Conservation (phyloP, 2,888 invertebrate genomes). For the Chrysopilus asiliformis region DNA sequence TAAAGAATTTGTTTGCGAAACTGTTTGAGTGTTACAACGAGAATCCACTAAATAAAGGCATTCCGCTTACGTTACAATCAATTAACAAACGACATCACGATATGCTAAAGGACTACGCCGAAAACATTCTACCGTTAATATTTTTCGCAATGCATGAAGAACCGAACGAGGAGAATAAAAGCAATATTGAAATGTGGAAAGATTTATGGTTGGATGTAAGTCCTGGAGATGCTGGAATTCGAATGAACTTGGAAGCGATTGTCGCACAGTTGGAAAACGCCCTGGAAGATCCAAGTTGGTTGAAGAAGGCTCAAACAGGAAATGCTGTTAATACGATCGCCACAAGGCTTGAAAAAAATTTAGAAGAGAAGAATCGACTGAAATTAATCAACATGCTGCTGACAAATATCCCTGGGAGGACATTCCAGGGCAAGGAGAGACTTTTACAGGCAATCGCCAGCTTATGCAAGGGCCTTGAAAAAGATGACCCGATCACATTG, state of each 20-base stretch:
- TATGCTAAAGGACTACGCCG: constrained; percentile 62
- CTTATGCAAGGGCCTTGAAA: constrained; percentile 43
- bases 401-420: constrained; percentile 63
- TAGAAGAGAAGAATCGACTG: constrained; percentile 50
- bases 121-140: constrained; percentile 62
- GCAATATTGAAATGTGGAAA: constrained; percentile 61
- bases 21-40: constrained; percentile 48
- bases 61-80: constrained; percentile 63
- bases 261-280: constrained; percentile 54
- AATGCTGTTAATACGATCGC: constrained; percentile 71
- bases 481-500: constrained; percentile 42
- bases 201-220: constrained; percentile 83
- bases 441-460: constrained; percentile 64
- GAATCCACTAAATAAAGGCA: constrained; percentile 57
- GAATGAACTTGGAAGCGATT: constrained; percentile 59
- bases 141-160: constrained; percentile 86
- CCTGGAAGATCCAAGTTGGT: constrained; percentile 75
- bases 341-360: constrained; percentile 47
- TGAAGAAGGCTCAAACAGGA: constrained; percentile 75
- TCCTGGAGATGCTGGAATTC: constrained; percentile 76
- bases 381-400: constrained; percentile 52
- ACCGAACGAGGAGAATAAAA: constrained; percentile 46
- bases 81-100: constrained; percentile 75
- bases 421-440: constrained; percentile 82
- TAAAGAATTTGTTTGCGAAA: constrained; percentile 44